Evolutionary conservation across 2,888 invertebrate genomes (phyloP).

Genomic region (Psylliodes chrysocephalus): DNA sequence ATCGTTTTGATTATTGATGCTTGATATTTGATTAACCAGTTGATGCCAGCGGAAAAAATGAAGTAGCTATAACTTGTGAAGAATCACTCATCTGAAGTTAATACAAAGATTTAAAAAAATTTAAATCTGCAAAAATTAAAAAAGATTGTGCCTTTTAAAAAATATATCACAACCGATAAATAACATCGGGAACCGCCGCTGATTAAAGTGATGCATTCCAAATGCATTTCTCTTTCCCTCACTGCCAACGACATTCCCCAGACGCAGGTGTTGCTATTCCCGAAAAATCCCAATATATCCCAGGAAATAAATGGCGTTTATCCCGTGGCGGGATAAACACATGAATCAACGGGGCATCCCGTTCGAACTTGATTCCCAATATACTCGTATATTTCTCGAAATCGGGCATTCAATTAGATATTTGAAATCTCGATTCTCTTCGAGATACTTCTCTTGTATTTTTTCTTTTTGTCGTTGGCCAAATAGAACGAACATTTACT

Average conservation of each 20-base stretch:
- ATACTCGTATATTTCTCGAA: constrained; percentile 26
- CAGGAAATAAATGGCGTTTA: constrained; percentile 23
- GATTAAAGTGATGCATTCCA: not conserved
- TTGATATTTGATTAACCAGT: too few relatives aligned
- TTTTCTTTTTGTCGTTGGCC: not conserved
- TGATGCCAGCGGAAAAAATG: too few relatives aligned
- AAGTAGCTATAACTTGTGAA: too few relatives aligned
- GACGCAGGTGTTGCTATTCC: constrained; percentile 24
- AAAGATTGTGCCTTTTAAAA: too few relatives aligned
- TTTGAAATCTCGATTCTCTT: constrained; percentile 24
- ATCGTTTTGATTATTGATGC: too few relatives aligned
- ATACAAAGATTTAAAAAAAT: too few relatives aligned
- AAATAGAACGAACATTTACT: not conserved
- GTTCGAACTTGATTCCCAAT: constrained; percentile 30
- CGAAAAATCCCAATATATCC: constrained; percentile 25
- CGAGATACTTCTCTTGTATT: constrained; percentile 10
- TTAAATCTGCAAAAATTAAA: too few relatives aligned
- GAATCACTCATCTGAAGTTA: too few relatives aligned
- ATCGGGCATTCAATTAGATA: constrained; percentile 27
- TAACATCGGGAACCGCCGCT: too few relatives aligned
- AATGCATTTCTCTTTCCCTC: not conserved
- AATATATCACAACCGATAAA: too few relatives aligned
- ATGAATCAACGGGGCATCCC: constrained; percentile 23
- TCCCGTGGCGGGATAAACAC: constrained; percentile 12
- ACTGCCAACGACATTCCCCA: not conserved